Evolutionary conservation across 2,113 vertebrate species (phyloP), one percentile per base, ranked within the genome.

Genomic region (Varanus salvator): DNA sequence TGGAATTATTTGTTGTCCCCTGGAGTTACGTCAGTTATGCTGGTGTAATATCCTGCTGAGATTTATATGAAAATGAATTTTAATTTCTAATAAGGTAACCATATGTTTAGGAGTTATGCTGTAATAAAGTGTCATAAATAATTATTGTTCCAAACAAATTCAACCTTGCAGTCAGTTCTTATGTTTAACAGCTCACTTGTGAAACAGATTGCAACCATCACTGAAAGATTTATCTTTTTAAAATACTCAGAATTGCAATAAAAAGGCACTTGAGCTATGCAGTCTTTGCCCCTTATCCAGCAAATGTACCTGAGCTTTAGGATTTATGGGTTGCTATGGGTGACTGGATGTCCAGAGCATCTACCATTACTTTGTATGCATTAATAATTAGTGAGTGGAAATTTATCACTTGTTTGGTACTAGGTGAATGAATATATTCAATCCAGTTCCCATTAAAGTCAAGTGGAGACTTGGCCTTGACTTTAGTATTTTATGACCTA

Each of bases 1-100:
- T 95, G 90, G 91, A 95, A 96, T 96, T 91, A 92, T 95, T 94
- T 91, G 66, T 93, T 91, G 84, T 96, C 84, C 93, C 93, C 92
- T 91, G 91, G 95, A 95, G 94, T 97, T 94, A 90, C 88, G 95
- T 89, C 71, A 84, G 86, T 94, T 96, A 93, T 96, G 94, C 92
- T 85, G 82, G 90, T 95, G 68, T 89, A 92, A 92, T 90, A 92
- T 88, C 94, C 60, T 93, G 93, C 95, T 95, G 95, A 94, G 96
- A 94, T 95, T 96, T 96, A 94, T 96, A 95, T 95, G 93, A 94
- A 97, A 96, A 95, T 93, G 93, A 94, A 94, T 96, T 97, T 93
- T 94, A 95, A 95, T 97, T 97, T 97, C 94, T 95, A 94, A 95
- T 95, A 96, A 94, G 93, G 92, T 96, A 96, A 92, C 95, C 96